Evolutionary conservation across 2,888 invertebrate genomes (phyloP).

Genomic region (Actias luna): DNA sequence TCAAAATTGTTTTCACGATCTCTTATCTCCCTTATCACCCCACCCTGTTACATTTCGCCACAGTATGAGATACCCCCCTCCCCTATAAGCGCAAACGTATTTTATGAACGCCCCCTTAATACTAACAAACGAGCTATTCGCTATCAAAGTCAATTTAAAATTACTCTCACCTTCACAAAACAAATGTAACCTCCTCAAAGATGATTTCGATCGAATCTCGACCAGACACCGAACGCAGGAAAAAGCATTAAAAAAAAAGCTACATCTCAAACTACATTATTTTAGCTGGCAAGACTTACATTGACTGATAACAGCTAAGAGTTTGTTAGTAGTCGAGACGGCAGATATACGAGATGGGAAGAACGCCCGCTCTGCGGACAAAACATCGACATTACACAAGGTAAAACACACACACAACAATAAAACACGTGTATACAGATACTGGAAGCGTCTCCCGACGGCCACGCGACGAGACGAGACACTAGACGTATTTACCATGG

Average conservation of each 20-base stretch:
- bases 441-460: background rate
- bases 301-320: background rate
- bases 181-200: no score
- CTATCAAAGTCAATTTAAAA: no score
- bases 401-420: constrained; percentile 7
- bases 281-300: background rate
- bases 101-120: no score
- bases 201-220: no score
- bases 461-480: background rate
- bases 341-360: background rate
- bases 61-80: no score
- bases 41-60: no score
- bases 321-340: background rate
- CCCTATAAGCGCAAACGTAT: no score
- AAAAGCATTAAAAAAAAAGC: background rate
- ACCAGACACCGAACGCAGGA: no score
- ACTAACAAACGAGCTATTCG: no score
- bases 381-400: constrained; percentile 5
- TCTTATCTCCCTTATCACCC: no score
- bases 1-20: no score
- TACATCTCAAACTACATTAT: background rate
- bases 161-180: no score
- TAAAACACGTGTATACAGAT: background rate
- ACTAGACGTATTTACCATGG: background rate
- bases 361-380: constrained; percentile 13